Percentiles rank a stretch among this genome's conserved stretches.
Evolutionary conservation across 2,888 invertebrate species (phyloP).

Genomic region (Tryphoninae sp.): DNA sequence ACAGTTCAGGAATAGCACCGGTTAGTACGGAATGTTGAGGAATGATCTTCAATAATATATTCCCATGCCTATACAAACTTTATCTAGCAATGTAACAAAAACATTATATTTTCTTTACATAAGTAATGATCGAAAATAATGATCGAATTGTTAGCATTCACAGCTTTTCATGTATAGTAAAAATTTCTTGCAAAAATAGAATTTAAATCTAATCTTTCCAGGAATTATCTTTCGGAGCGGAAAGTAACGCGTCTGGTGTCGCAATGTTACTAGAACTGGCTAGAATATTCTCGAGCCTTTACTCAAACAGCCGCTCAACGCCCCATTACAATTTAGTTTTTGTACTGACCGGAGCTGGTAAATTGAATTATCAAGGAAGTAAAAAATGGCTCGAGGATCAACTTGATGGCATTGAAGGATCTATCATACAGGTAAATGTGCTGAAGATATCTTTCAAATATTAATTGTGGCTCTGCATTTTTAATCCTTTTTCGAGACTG

Average conservation of each 20-base stretch:
- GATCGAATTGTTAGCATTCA: no score
- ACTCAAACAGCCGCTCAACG: slow-evolving; percentile 88
- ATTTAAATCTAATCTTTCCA: slow-evolving; percentile 78
- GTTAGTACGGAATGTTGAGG: slow-evolving; percentile 83
- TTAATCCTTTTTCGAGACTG: neutral
- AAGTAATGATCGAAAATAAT: no score
- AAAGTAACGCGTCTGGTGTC: slow-evolving; percentile 96
- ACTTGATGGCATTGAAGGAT: slow-evolving; percentile 89
- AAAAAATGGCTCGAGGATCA: slow-evolving; percentile 98
- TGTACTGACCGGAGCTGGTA: slow-evolving; percentile 94
- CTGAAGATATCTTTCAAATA: neutral
- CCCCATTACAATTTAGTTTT: slow-evolving; percentile 92
- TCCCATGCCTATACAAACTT: no score
- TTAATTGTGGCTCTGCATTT: neutral
- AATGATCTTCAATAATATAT: no score
- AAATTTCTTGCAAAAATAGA: slow-evolving; percentile 7
- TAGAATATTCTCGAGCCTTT: slow-evolving; percentile 93
- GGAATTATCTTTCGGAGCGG: slow-evolving; percentile 94
- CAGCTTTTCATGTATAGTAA: no score
- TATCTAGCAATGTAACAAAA: no score
- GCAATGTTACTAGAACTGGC: slow-evolving; percentile 93
- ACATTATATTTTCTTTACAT: no score
- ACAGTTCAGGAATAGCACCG: slow-evolving; percentile 94
- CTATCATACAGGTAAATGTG: slow-evolving; percentile 86
- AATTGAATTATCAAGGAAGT: slow-evolving; percentile 96